A percentile compares a stretch with the other conserved stretches of the same genome.
Conservation (phyloP, 2,888 invertebrate genomes). For the Lasioglossum marginatum region DNA sequence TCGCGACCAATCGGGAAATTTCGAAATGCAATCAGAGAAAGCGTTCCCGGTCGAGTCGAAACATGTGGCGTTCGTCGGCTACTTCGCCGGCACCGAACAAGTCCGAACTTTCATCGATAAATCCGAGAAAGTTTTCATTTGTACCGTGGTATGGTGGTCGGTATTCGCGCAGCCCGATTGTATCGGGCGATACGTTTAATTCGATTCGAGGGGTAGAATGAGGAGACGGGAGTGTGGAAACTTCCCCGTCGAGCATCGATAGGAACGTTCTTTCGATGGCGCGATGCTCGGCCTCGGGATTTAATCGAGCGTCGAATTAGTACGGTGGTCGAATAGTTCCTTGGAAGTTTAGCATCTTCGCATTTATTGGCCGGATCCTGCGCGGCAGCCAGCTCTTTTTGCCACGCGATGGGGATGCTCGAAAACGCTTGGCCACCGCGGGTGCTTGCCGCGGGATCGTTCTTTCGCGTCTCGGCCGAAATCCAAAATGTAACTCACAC, state of each 20-base stretch:
- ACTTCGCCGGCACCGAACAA: neutral
- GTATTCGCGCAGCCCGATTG: neutral
- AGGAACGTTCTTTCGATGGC: neutral
- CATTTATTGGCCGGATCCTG: constrained; percentile 35
- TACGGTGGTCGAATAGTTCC: constrained; percentile 64
- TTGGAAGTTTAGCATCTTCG: constrained; percentile 63
- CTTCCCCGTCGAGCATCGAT: neutral
- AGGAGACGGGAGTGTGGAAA: constrained; percentile 6
- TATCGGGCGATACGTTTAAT: constrained; percentile 34
- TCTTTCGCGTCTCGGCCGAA: constrained; percentile 45
- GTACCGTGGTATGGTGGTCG: neutral
- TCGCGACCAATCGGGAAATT: neutral
- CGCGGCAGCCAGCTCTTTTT: constrained; percentile 26
- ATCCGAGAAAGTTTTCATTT: constrained; percentile 1
- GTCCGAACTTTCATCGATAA: constrained; percentile 25
- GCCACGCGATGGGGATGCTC: neutral
- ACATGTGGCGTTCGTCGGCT: neutral
- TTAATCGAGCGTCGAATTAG: constrained; percentile 70
- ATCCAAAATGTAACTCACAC: constrained; percentile 58
- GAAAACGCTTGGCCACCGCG: constrained; percentile 2
- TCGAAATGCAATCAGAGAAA: constrained; percentile 13
- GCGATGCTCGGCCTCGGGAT: constrained; percentile 8
- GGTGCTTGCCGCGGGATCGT: neutral
- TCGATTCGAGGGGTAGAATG: constrained; percentile 28
- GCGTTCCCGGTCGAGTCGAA: neutral